Evolutionary conservation across 1,140 invertebrate species (phyloP).

Genomic region (Condylostylus longicornis): DNA sequence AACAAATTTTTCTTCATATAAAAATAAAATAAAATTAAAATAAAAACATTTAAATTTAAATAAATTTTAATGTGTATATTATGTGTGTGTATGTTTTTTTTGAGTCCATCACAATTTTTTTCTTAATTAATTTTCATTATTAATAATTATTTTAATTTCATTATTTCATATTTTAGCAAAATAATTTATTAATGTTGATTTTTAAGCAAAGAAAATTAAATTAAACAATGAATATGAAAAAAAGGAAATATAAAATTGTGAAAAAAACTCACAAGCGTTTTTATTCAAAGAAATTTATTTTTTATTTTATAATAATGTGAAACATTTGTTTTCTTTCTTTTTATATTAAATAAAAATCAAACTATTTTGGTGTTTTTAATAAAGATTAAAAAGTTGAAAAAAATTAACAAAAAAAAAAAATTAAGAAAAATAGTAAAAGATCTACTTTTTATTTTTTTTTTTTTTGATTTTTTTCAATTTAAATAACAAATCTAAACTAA

Average conservation of each 20-base stretch:
- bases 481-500: too few species aligned
- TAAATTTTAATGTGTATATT: background rate
- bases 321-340: slow-evolving; percentile 3
- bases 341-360: too few species aligned
- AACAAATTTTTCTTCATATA: slow-evolving; percentile 10
- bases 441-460: too few species aligned
- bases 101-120: slow-evolving; percentile 32
- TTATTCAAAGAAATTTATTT: slow-evolving; percentile 30
- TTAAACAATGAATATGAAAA: slow-evolving; percentile 1
- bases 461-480: too few species aligned
- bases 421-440: too few species aligned
- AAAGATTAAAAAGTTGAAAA: too few species aligned
- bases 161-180: slow-evolving; percentile 7
- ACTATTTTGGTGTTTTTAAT: too few species aligned
- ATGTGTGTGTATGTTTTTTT: slow-evolving; percentile 9
- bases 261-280: slow-evolving; percentile 32
- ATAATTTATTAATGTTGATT: background rate
- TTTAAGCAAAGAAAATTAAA: background rate
- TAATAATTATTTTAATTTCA: slow-evolving; percentile 6
- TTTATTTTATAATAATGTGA: slow-evolving; percentile 11
- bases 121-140: slow-evolving; percentile 8
- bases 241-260: slow-evolving; percentile 15
- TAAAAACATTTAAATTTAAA: slow-evolving; percentile 12
- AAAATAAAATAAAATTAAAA: slow-evolving; percentile 17
- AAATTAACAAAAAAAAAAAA: too few species aligned